Base-by-base conservation (phyloP, 2,113 vertebrate genomes). In the Carassius auratus region DNA sequence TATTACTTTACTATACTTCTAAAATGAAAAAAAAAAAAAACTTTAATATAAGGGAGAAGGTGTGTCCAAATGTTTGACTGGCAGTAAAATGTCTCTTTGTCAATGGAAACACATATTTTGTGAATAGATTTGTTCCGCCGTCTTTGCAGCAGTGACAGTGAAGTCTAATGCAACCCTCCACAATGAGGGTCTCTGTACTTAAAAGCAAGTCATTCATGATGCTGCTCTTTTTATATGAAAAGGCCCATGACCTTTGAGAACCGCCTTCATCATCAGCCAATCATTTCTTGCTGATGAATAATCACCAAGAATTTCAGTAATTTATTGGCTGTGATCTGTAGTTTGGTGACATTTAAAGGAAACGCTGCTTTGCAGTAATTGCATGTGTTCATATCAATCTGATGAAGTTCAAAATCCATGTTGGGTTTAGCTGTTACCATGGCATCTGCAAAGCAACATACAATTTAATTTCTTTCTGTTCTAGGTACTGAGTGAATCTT, bases 231-330 rank as follows among this genome's bases (percentile, higher is more conserved):
- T 26, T 26, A 21, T n/a, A 64, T 80, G 10, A 26, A 15, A 45
- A 64, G 19, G 59, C 7, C n/a, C 59, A 17, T 48, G 45, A 36
- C 14, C 14, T 82, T 52, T 69, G 45, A 82, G 45, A 69, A 21
- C 64, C 64, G 5, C 30, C 5, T 19, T 64, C 33, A 45, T 45
- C 45, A 68, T 81, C 79, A 81, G 62, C 79, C 79, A 9, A 81
- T 52, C 62, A 36, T 45, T 13, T 81, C 17, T 45, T 81, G 45
- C 80, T 81, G 42, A 66, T 81, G 36, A 80, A 80, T 23, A 17
- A 42, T 62, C 36, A 3, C 12, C 14, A 26, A 5, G 36, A 50
- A 52, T n/a, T 36, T 1, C 9, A 81, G 9, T n/a, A 17, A 69
- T 13, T 81, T 6, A 52, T 42, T 45, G 78, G n/a, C 14, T 81